Evolutionary conservation across 2,888 invertebrate genomes (phyloP), one percentile per base, ranked within the genome.

Genomic region (Rhingia campestris): DNA sequence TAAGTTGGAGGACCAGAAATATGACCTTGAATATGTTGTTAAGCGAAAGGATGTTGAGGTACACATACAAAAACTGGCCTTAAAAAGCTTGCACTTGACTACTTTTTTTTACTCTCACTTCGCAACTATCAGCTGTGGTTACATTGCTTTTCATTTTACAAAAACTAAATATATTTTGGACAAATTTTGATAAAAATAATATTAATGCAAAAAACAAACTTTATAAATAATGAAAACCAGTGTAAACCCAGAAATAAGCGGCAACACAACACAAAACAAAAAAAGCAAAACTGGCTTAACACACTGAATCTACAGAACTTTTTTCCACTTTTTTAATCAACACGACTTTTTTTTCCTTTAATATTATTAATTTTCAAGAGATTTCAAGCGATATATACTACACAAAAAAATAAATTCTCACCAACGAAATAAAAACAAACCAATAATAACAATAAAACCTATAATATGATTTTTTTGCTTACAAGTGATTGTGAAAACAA

Each of bases 21-120:
- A 96, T 94, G 99, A 99, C 95, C 95, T 99, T 95, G 99, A 99
- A 94, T 96, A 96, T 94, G 94, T 97, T 93, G 98, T 99, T 93
- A 97, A 97, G 94, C 96, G 96, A 94, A 99, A 99, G 96, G 99
- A 99, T 93, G 95, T 95, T 93, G 98, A 99, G 97, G 98, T 99
- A 96, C 94, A 94, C 91, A 89, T 86, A 89, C 81, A 86, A 84
- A 86, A 79, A 59, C 70, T 32, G 53, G 63, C 73, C 54, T 58
- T 75, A 41, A 84, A 66, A 75, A 80, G 86, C 81, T 82, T 86
- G 72, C 86, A 86, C 86, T 76, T 76, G 53, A 56, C 59, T 76
- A 53, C 69, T 58, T 61, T 66, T 61, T 66, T 72, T 81, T 58
- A 67, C 67, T 80, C 69, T 85, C 80, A 86, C 79, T 75, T 74